Evolutionary conservation across 1,140 invertebrate species (phyloP), one percentile per base, ranked within the genome.

Genomic region (Marisa cornuarietis): DNA sequence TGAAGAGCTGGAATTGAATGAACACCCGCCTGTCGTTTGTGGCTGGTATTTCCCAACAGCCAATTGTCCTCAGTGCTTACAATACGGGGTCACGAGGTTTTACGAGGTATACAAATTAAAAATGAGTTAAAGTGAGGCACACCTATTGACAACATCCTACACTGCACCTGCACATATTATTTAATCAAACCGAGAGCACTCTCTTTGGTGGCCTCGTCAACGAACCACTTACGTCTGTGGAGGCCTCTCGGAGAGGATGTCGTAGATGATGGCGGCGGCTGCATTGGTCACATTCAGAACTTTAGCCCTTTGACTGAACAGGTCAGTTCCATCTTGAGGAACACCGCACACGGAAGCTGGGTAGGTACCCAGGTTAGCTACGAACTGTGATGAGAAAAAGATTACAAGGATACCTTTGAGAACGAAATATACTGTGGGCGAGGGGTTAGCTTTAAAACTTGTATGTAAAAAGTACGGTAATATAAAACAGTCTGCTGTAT

Each of bases 221-320:
- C n/a, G 11, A 52, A 71, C 69, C 26, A 72, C 71, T 72, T 49
- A 76, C 74, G 4, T n/a, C 42, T 76, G 74, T 14, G 74, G 26
- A 20, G 74, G 10, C 16, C 49, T 63, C 24, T 76, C 6, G 18
- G 9, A 42, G 26, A 76, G 62, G 26, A 76, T 51, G 22, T 76
- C 74, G 62, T 66, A 76, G 62, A 76, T 76, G 18, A 76, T 20
- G 5, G 61, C 74, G 42, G 49, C 13, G 74, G 49, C 31, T 18
- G 11, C 42, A 7, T 7, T 22, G 6, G 4, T 22, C 61, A 76
- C 8, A 8, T 61, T 31, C 26, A 76, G 74, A 14, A 22, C 61
- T 10, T 20, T 42, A 3, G 74, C 74, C 1, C 74, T 3, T 2
- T 66, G 16, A 9, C 22, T 14, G 62, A 63, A 76, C 14, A 76